Base-by-base conservation (phyloP, 1,140 invertebrate genomes). In the Drosophila biarmipes region DNA sequence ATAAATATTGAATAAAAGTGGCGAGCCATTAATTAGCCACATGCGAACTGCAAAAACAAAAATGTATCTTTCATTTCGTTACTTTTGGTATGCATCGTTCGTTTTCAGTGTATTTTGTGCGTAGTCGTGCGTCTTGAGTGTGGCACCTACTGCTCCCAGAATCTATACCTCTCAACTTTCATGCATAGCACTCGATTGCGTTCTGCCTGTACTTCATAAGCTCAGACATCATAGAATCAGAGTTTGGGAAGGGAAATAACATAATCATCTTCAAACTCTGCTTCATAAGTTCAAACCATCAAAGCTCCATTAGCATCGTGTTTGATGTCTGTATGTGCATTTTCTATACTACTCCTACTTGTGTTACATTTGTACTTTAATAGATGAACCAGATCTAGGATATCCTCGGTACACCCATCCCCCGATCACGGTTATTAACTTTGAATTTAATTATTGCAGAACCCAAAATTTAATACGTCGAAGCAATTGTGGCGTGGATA, bases 401-500 rank as follows among this genome's bases (percentile, higher is more conserved):
- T 19, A 35, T 19, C 8, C 1, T 17, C n/a, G 17, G 10, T 7
- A 6, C 37, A 48, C 0, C 0, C 4, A 12, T 15, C 4, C 17
- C 17, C 42, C 45, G 12, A 34, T 38, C 14, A 42, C 14, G 19
- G 54, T 48, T 73, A 75, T 79, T 78, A 48, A 19, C 17, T 14
- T n/a, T 2, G 4, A 24, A 67, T 82, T 78, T 76, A 64, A 49
- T 61, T 57, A 37, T 89, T 89, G 27, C 85, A 89, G 84, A 89
- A 89, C 84, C 64, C 73, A 90, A 80, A 90, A 89, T 84, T 82
- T 91, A 63, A 91, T 91, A 85, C 84, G 89, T 62, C 87, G 89
- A 85, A 91, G 84, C 82, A 75, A 86, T 76, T 86, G 84, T 91
- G 89, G 84, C 74, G 80, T 67, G 89, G 89, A 91, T 91, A 80